A percentile compares a stretch with the other conserved stretches of the same genome.
Evolutionary conservation across 2,888 invertebrate genomes (phyloP).

Genomic region (Dasypolia templi): DNA sequence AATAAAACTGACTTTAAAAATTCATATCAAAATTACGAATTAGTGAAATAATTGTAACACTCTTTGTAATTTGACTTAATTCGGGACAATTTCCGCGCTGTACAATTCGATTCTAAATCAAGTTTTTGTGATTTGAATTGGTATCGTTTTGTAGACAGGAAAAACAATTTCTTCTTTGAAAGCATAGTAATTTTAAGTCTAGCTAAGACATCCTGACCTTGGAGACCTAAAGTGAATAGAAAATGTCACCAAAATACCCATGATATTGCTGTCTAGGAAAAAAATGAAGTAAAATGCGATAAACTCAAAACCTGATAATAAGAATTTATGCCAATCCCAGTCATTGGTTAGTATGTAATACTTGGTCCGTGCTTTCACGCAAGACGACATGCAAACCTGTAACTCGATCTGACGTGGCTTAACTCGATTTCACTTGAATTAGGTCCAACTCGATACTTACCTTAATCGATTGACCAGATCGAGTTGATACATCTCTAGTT

Average conservation of each 20-base stretch:
- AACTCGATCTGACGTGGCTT: conserved; percentile 18
- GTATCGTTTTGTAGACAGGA: background rate
- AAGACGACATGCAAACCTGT: conserved; percentile 29
- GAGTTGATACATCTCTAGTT: conserved; percentile 17
- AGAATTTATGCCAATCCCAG: background rate
- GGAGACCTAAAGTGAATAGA: background rate
- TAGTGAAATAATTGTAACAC: conserved; percentile 6
- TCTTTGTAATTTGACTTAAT: conserved; percentile 8
- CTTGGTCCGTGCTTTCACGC: background rate
- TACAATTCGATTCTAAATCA: background rate
- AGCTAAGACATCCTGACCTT: background rate
- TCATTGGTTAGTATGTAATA: background rate
- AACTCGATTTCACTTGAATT: conserved; percentile 40
- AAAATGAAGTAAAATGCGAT: background rate
- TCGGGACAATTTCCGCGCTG: background rate
- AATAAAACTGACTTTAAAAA: background rate
- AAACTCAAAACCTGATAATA: background rate
- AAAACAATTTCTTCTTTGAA: background rate
- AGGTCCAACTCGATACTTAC: conserved; percentile 22
- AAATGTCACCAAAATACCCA: background rate
- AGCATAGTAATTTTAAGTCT: background rate
- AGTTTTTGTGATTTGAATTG: background rate
- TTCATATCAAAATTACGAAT: conserved; percentile 1
- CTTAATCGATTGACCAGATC: conserved; percentile 18
- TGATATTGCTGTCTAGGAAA: background rate